Conservation (phyloP, 2,797 vertebrate genomes). For the Acanthurus leucopareius region DNA sequence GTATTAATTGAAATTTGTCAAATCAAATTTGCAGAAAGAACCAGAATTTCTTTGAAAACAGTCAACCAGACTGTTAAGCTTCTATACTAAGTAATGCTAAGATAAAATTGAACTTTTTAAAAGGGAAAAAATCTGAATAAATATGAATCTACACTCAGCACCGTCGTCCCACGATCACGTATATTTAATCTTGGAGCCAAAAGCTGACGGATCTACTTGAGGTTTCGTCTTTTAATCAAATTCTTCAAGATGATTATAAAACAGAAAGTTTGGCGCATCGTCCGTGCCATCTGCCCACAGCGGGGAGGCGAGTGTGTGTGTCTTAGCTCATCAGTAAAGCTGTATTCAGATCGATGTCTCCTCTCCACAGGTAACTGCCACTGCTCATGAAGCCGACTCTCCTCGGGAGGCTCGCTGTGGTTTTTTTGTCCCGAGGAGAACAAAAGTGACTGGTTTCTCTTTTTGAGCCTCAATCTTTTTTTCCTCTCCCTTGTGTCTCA, state of each 20-base stretch:
- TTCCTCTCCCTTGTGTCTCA: slow-evolving; percentile 11
- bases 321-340: slow-evolving; percentile 36
- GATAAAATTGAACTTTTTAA: background rate
- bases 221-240: background rate
- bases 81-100: background rate
- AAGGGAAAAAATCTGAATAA: background rate
- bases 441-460: slow-evolving; percentile 21
- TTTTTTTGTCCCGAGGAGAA: background rate
- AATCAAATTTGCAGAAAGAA: background rate
- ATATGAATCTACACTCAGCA: background rate
- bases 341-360: slow-evolving; percentile 46
- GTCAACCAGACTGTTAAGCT: background rate
- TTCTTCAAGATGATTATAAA: background rate
- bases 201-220: background rate
- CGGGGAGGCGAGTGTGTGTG: slow-evolving; percentile 10
- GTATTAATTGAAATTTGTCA: background rate
- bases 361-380: slow-evolving; percentile 58
- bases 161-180: background rate
- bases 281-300: slow-evolving; percentile 26
- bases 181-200: background rate
- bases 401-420: slow-evolving; percentile 18
- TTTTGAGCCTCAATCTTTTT: slow-evolving; percentile 6
- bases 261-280: background rate
- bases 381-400: slow-evolving; percentile 33
- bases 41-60: background rate